Evolutionary conservation across 2,113 vertebrate genomes (phyloP).

Genomic region (Oncorhynchus mykiss): DNA sequence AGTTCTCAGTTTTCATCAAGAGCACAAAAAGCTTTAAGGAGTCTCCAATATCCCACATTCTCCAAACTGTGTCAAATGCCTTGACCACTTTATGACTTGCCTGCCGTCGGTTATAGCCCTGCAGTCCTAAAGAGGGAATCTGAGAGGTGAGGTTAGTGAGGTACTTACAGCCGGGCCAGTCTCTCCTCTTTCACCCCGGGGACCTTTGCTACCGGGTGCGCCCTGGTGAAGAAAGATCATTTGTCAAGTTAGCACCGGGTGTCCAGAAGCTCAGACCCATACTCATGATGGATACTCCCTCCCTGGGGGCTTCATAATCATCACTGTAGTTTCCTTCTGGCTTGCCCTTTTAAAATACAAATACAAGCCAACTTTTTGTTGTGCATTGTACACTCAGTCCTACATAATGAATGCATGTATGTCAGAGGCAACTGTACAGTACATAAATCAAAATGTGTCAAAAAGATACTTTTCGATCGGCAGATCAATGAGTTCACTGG

Average conservation of each 20-base stretch:
- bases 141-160: not conserved
- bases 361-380: not conserved
- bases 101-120: not conserved
- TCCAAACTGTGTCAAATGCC: not conserved
- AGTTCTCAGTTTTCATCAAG: slow-evolving; percentile 13
- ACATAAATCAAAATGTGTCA: no score
- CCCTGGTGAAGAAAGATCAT: slow-evolving; percentile 75
- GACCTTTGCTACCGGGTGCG: slow-evolving; percentile 89
- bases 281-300: slow-evolving; percentile 7
- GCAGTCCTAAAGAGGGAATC: not conserved
- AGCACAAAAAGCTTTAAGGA: not conserved
- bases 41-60: not conserved
- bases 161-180: slow-evolving; percentile 83
- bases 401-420: not conserved
- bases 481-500: no score
- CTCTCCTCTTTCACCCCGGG: slow-evolving; percentile 91
- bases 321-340: not conserved
- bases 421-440: not conserved
- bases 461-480: no score
- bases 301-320: not conserved
- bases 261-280: not conserved
- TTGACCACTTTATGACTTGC: not conserved
- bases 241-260: slow-evolving; percentile 13
- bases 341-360: no score
- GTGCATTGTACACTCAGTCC: no score